Conservation (phyloP, 1,140 invertebrate species). For the Agrypnia vestita region DNA sequence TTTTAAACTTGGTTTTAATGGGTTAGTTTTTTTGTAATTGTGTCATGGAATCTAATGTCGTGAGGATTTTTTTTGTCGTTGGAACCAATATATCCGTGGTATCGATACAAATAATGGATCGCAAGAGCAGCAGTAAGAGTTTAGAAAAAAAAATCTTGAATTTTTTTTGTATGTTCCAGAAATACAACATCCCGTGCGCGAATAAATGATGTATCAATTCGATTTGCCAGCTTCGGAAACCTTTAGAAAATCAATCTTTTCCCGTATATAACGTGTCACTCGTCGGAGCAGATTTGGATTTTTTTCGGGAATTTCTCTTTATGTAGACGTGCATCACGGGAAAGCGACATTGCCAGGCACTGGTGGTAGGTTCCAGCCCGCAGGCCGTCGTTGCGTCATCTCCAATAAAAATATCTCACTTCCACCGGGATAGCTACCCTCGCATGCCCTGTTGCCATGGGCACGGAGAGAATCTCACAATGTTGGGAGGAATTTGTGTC, state of each 20-base stretch:
- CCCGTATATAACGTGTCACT: neutral
- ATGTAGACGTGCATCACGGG: slow-evolving; percentile 47
- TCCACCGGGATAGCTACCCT: neutral
- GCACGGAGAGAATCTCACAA: neutral
- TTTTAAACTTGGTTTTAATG: too few relatives aligned
- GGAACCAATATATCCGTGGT: too few relatives aligned
- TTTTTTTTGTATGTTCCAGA: too few relatives aligned
- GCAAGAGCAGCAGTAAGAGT: too few relatives aligned
- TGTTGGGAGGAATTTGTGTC: too few relatives aligned
- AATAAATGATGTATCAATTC: neutral
- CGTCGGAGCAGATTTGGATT: neutral
- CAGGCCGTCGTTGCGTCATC: slow-evolving; percentile 42
- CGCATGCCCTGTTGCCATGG: neutral
- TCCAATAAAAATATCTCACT: slow-evolving; percentile 44
- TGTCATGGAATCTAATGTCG: too few relatives aligned
- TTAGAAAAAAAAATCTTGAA: too few relatives aligned
- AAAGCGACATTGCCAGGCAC: slow-evolving; percentile 42
- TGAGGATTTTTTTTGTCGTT: too few relatives aligned
- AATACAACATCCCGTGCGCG: too few relatives aligned
- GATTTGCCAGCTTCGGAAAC: neutral
- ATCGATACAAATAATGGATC: too few relatives aligned
- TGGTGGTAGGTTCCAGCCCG: slow-evolving; percentile 27
- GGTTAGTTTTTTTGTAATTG: too few relatives aligned
- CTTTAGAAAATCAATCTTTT: slow-evolving; percentile 20
- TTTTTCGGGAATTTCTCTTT: slow-evolving; percentile 10